Evolutionary conservation across 2,797 vertebrate species (phyloP), one percentile per base, ranked within the genome.

Genomic region (Arctocebus calabarensis): DNA sequence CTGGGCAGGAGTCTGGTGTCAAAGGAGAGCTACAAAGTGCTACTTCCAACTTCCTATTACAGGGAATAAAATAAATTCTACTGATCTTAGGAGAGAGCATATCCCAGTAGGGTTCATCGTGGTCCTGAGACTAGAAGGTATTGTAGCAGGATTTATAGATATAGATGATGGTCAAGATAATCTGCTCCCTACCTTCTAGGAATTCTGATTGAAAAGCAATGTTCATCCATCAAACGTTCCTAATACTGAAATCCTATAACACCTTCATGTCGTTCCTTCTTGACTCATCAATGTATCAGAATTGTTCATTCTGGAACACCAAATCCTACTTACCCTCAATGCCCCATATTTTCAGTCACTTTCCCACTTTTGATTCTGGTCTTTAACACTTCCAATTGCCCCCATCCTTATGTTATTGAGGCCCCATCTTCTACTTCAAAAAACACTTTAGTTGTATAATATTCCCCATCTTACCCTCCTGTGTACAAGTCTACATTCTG

Each of bases 41-140:
- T 83, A 45, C 74, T 93, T 95, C 79, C 81, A 94, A 34, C 90
- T 74, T 97, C 71, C 95, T 92, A 34, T 88, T 71, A 48, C 34
- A 90, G 64, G 84, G 57, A 92, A 62, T 82, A 84, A 95, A 94
- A 62, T 25, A 88, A 85, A 96, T 82, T 37, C 32, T 70, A 40
- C 61, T 79, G 32, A 13, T 91, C 82, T 94, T 78, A 71, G 66
- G 77, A 92, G 64, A 84, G 29, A 86, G 68, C 32, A 45, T 55
- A 89, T 86, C 62, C 48, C 61, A 23, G 27, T 23, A 85, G 34
- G 90, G n/a, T 66, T 81, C 45, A 37, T 27, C 7, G 32, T 43
- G 64, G 90, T 43, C 61, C 64, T 87, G 70, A 96, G 10, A 7
- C 68, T 77, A 29, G 52, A 62, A 95, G 14, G 4, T 84, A 71